Percentiles rank a stretch among this genome's conserved stretches.
phyloP scores from a whole-genome alignment of 1,140 invertebrate genomes.

The Drosophila ambigua region DNA sequence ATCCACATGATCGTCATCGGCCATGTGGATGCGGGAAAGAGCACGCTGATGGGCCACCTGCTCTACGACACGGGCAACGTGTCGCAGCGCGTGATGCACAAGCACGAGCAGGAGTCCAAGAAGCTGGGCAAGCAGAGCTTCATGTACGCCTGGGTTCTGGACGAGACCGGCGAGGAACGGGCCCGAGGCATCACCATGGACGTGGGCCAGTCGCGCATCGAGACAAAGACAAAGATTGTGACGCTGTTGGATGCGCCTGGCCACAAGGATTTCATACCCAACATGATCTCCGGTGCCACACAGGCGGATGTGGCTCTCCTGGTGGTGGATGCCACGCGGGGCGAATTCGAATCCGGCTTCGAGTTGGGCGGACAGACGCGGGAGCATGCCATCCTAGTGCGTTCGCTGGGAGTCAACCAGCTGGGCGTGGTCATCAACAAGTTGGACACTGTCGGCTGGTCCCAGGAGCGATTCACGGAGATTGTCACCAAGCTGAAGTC shows the following conservation, averaged over 20 bases:
- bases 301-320: slow-evolving; percentile 98
- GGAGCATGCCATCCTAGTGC: slow-evolving; percentile 97
- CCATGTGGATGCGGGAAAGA: slow-evolving; percentile 99
- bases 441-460: slow-evolving; percentile 92
- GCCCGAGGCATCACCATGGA: slow-evolving; percentile 97
- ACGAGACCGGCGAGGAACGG: slow-evolving; percentile 99
- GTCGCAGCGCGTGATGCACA: slow-evolving; percentile 95
- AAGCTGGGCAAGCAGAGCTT: slow-evolving; percentile 99
- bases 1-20: slow-evolving; percentile 98
- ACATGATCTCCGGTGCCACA: slow-evolving; percentile 99
- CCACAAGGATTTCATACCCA: slow-evolving; percentile 99
- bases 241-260: slow-evolving; percentile 98
- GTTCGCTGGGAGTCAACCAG: slow-evolving; percentile 95
- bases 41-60: slow-evolving; percentile 98
- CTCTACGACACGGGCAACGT: slow-evolving; percentile 96
- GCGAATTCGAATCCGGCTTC: slow-evolving; percentile 99
- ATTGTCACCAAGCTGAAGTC: slow-evolving; percentile 92
- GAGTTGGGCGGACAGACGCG: slow-evolving; percentile 98
- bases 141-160: slow-evolving; percentile 99
- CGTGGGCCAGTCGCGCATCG: slow-evolving; percentile 96
- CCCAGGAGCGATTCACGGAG: slow-evolving; percentile 92
- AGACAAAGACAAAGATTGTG: slow-evolving; percentile 92
- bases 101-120: slow-evolving; percentile 98
- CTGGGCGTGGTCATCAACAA: slow-evolving; percentile 94
- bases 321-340: slow-evolving; percentile 97